These are phyloP conservation scores for Delia radicum DNA, from an alignment of 1,140 invertebrate genomes.

Conservation along the genomic window DNA sequence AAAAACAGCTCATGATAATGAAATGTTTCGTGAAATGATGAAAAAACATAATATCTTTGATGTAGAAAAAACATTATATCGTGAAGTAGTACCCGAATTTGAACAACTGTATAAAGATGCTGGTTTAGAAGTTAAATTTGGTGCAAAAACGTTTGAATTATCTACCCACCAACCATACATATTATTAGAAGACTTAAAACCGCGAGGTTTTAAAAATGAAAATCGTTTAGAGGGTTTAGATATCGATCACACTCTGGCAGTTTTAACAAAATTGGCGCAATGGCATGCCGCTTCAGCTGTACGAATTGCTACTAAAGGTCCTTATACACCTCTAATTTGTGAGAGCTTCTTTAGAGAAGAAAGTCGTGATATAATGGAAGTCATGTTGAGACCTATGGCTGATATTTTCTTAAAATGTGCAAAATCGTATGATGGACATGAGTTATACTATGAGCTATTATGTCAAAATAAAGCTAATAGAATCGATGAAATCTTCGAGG, in stretches of 20 bases:
- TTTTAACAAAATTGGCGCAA: slow-evolving; percentile 58
- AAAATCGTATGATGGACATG: background rate
- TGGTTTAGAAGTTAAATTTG: slow-evolving; percentile 32
- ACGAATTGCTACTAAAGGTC: too few relatives aligned
- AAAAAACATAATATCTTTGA: slow-evolving; percentile 38
- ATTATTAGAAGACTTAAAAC: slow-evolving; percentile 57
- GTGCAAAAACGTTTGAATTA: slow-evolving; percentile 34
- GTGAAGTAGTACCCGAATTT: slow-evolving; percentile 34
- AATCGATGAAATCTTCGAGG: background rate
- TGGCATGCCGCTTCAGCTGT: slow-evolving; percentile 57
- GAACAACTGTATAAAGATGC: slow-evolving; percentile 46
- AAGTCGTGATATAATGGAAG: background rate
- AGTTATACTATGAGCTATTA: background rate
- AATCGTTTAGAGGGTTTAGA: slow-evolving; percentile 59
- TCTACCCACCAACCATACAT: slow-evolving; percentile 44
- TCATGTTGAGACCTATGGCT: background rate
- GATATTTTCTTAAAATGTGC: background rate
- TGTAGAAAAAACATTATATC: slow-evolving; percentile 34
- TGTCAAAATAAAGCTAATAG: background rate
- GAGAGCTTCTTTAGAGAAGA: slow-evolving; percentile 3
- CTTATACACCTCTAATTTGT: too few relatives aligned
- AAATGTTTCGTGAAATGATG: slow-evolving; percentile 33
- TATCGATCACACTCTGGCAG: slow-evolving; percentile 54
- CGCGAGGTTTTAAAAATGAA: slow-evolving; percentile 58
- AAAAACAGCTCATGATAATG: slow-evolving; percentile 37